phyloP scores from a whole-genome alignment of 1,140 invertebrate genomes.

The Pseudobourletiella spinata region DNA sequence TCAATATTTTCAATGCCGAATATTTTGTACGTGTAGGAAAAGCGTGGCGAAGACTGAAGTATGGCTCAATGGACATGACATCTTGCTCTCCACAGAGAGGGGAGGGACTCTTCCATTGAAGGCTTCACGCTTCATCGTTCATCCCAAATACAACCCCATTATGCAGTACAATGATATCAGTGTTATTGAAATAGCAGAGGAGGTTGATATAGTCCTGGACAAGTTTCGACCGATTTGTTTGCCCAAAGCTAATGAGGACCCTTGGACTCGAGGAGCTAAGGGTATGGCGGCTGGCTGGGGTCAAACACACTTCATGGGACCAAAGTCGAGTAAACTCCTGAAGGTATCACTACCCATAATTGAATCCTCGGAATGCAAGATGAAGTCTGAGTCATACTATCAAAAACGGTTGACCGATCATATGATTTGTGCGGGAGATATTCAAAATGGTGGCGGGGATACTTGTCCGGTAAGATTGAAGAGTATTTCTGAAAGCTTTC shows the following conservation, averaged over 20 bases:
- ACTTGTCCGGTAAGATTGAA: constrained; percentile 56
- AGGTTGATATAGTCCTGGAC: constrained; percentile 10
- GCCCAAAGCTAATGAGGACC: background rate
- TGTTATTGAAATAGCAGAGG: constrained; percentile 10
- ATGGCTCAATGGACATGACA: constrained; percentile 24
- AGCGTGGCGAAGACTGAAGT: constrained; percentile 18
- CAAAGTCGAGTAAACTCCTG: constrained; percentile 19
- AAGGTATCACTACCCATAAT: constrained; percentile 15
- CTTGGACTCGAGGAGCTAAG: background rate
- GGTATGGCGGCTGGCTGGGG: constrained; percentile 26
- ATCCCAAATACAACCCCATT: constrained; percentile 17
- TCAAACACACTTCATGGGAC: constrained; percentile 7
- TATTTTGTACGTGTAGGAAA: constrained; percentile 2
- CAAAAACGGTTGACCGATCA: background rate
- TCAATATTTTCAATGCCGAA: background rate
- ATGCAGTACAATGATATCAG: constrained; percentile 27
- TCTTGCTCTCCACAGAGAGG: constrained; percentile 13
- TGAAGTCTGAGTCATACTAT: constrained; percentile 13
- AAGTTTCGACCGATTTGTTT: constrained; percentile 24
- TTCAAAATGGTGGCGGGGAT: constrained; percentile 60
- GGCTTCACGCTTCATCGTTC: constrained; percentile 14
- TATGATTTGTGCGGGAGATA: constrained; percentile 68
- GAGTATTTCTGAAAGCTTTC: background rate
- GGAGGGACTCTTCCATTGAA: constrained; percentile 22
- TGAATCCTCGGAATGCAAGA: constrained; percentile 3